Evolutionary conservation across 2,888 invertebrate species (phyloP), one percentile per base, ranked within the genome.

Genomic region (Pseudococcus viburni): DNA sequence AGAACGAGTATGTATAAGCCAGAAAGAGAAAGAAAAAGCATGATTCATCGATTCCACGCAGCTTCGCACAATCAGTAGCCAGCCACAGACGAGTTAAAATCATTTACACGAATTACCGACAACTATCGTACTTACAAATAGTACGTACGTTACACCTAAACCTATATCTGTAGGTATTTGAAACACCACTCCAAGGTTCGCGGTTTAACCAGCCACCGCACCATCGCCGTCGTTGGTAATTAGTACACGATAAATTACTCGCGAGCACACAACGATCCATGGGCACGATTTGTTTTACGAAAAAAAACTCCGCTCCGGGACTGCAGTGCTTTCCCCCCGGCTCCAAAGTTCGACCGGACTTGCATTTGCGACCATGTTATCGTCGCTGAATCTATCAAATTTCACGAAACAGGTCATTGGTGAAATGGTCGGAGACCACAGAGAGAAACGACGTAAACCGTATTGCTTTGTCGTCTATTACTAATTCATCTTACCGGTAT

Each of bases 391-490:
- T 15, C 22, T 9, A 6, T 64, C 19, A 22, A 64, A 64, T 22
- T 64, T 64, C 64, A 64, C 22, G 15, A 22, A 22, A 22, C 64
- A 22, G 19, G 64, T 64, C 64, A 22, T 64, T 9, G 15, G 64
- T 22, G 64, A 8, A 64, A 64, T 22, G 64, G 15, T 22, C 64
- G 22, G 22, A 19, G 12, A 22, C 11, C 11, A 7, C 11, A 59
- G 22, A 19, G 6, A 22, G 9, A 64, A 11, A 64, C 19, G 22
- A 64, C 22, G 22, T 22, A 22, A 64, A 64, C 22, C 8, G 64
- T 64, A 64, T 64, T 9, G 64, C 64, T 64, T 64, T 64, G 64
- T 64, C 22, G 64, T 64, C 64, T 22, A 22, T 64, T 64, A 64
- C 64, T 64, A 64, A 64, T 22, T 64, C 64, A 64, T 64, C 64